phyloP scores from a whole-genome alignment of 1,140 invertebrate genomes.

The Steinernema feltiae region DNA sequence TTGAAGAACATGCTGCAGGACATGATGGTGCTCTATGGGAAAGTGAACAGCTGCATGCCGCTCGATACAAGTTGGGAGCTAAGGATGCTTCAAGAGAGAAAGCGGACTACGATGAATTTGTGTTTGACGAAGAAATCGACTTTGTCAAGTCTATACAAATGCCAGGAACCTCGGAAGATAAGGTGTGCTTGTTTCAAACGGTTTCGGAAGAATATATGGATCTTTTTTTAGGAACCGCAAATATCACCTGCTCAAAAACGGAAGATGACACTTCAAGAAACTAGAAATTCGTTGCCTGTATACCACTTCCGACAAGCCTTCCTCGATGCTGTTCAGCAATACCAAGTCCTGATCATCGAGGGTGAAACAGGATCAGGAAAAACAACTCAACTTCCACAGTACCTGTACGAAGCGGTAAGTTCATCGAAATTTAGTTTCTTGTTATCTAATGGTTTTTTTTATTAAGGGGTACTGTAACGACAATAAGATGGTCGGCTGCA shows the following conservation, averaged over 20 bases:
- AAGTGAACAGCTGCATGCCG: constrained; percentile 89
- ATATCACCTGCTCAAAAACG: constrained; percentile 70
- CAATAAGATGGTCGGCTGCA: constrained; percentile 74
- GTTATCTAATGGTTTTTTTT: constrained; percentile 19
- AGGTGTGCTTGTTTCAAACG: too few species aligned
- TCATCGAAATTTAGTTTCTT: not conserved
- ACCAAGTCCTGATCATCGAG: constrained; percentile 86
- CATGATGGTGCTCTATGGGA: constrained; percentile 98
- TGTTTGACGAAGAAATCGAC: constrained; percentile 86
- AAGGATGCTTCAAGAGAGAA: constrained; percentile 67
- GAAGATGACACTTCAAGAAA: constrained; percentile 80
- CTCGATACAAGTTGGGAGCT: constrained; percentile 83
- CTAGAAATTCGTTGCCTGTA: constrained; percentile 83
- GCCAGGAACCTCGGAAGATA: constrained; percentile 68
- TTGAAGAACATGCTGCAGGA: constrained; percentile 79
- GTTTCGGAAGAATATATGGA: too few species aligned
- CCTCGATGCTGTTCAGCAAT: constrained; percentile 31
- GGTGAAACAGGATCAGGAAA: constrained; percentile 74
- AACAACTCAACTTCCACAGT: constrained; percentile 98
- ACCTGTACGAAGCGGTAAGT: constrained; percentile 82
- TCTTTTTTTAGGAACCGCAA: too few species aligned
- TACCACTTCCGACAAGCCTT: constrained; percentile 74
- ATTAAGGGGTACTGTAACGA: constrained; percentile 64
- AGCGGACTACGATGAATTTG: not conserved
- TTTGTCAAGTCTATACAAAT: constrained; percentile 88